Base-by-base conservation (phyloP, 2,797 vertebrate species). In the Anableps anableps region DNA sequence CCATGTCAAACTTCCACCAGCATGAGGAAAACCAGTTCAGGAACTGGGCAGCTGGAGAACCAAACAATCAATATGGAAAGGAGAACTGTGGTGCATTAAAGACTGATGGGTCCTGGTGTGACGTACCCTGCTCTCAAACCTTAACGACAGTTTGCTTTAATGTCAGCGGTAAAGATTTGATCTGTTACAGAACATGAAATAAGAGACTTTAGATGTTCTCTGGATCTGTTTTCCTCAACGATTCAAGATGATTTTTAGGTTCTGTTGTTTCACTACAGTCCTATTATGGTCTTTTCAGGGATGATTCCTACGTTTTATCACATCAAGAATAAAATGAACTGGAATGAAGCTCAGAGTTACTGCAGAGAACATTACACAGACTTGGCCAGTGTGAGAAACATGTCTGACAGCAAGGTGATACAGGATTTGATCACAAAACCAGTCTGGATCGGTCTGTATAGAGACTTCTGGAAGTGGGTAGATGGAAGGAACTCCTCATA, bases 381-480 rank as follows among this genome's bases (percentile, higher is more conserved):
- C 58, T 72, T 80, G 73, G 79, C 73, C 79, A 75, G 62, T 10
- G 48, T 58, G 47, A 82, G 71, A 0, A 55, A 51, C 75, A n/a
- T 23, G 21, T 17, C 29, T 6, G 75, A 82, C 70, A 72, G 74
- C 58, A 29, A 77, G 75, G 43, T 4, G 29, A 10, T 82, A 10
- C 31, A 26, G 48, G 2, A 29, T 0, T 5, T 75, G 51, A 1
- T 72, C 16, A 2, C 76, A 0, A 0, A 9, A n/a, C 0, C 0
- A 1, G 70, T 34, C 78, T 92, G 89, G 92, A 89, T 91, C 3
- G 85, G 90, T 53, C 84, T 93, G 36, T 80, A 26, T 68, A 81
- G 74, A 53, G 80, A 81, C 36, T 9, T 74, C 58, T 92, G 90
- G 87, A 89, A 77, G 53, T 92, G 86, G 90, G 47, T 26, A 2